Evolutionary conservation across 2,113 vertebrate genomes (phyloP).

Genomic region (Brachyhypopomus gauderio): DNA sequence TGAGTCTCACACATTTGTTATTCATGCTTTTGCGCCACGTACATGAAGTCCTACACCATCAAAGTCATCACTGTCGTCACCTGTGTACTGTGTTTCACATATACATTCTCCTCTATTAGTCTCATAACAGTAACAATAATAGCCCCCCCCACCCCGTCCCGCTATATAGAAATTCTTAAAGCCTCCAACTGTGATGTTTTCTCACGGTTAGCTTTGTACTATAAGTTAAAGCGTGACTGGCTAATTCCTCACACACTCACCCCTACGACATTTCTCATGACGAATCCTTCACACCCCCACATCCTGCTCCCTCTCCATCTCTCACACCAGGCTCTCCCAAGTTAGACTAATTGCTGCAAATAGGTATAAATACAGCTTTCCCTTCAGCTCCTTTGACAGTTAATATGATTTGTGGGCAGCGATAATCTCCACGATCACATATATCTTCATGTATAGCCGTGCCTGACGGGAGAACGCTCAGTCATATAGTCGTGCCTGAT

Average conservation of each 20-base stretch:
- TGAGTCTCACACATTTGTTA: slow-evolving; percentile 79
- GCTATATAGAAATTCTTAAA: neutral
- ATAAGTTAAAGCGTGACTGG: slow-evolving; percentile 42
- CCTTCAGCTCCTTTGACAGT: slow-evolving; percentile 24
- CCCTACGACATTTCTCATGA: slow-evolving; percentile 47
- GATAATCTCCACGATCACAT: neutral
- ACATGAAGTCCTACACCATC: neutral
- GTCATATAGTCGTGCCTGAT: neutral
- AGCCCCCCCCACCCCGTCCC: neutral
- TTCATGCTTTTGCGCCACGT: slow-evolving; percentile 44
- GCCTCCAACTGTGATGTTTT: neutral
- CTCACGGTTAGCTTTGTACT: slow-evolving; percentile 4
- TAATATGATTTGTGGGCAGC: slow-evolving; percentile 29
- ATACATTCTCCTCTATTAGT: neutral
- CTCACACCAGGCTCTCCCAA: slow-evolving; percentile 29
- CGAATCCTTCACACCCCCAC: slow-evolving; percentile 45
- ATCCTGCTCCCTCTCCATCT: slow-evolving; percentile 46
- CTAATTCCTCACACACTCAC: slow-evolving; percentile 47
- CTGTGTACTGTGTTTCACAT: neutral
- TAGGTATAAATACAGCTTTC: slow-evolving; percentile 28
- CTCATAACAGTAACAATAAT: neutral
- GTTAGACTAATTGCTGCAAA: slow-evolving; percentile 27
- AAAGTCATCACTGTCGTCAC: slow-evolving; percentile 18
- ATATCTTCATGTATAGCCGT: neutral
- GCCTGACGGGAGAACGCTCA: neutral